Percentiles rank a stretch among this genome's conserved stretches.
phyloP scores from a whole-genome alignment of 2,797 vertebrate genomes.

The Epinephelus coioides region DNA sequence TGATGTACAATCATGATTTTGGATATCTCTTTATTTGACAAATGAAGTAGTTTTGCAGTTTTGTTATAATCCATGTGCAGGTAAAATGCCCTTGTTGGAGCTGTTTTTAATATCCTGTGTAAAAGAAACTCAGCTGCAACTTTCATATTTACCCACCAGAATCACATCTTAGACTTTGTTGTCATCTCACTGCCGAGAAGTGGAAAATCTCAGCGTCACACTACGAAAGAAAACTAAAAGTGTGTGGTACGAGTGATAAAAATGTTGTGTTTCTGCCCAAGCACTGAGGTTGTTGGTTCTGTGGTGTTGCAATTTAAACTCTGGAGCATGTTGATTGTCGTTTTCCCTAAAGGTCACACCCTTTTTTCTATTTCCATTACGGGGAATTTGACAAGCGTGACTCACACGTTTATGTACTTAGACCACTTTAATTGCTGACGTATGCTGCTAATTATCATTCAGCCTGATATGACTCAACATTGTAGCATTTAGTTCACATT shows the following conservation, averaged over 20 bases:
- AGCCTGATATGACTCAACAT: slow-evolving; percentile 4
- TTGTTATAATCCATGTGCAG: background rate
- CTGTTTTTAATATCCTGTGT: background rate
- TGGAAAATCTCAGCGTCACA: background rate
- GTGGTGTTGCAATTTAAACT: background rate
- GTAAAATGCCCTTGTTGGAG: background rate
- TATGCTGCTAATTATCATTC: slow-evolving; percentile 5
- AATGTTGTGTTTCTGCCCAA: background rate
- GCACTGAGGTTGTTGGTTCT: background rate
- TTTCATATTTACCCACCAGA: background rate
- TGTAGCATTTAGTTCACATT: background rate
- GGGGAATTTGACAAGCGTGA: background rate
- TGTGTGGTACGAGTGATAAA: background rate
- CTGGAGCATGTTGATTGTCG: background rate
- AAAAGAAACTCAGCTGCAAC: background rate
- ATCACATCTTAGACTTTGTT: background rate
- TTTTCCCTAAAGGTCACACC: slow-evolving; percentile 4
- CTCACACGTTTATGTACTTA: background rate
- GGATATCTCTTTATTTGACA: background rate
- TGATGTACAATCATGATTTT: background rate
- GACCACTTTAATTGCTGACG: slow-evolving; percentile 5
- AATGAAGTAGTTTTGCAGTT: background rate
- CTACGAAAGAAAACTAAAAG: background rate
- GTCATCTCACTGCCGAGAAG: background rate
- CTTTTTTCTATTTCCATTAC: background rate